Base-by-base conservation (phyloP, 2,888 invertebrate genomes). In the Unio pictorum region DNA sequence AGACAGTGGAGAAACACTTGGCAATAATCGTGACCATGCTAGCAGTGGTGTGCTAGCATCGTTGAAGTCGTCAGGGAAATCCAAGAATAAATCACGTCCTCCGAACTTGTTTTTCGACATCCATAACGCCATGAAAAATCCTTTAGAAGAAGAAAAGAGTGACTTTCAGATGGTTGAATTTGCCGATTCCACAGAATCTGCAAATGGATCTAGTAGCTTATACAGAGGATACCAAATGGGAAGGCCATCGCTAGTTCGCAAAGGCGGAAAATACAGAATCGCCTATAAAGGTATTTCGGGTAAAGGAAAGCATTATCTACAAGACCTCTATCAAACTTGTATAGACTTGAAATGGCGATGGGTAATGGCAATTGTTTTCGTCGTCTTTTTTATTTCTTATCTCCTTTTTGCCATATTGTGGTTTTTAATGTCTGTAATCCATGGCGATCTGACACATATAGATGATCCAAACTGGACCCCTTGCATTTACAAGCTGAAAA, bases 181-280 rank as follows among this genome's bases (percentile, higher is more conserved):
- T 66, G 78, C 81, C 4, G 75, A 77, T 15, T 66, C 73, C 18
- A 34, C 67, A 17, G 61, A 70, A 23, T 64, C 61, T 4, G 67
- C 72, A 17, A 76, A 77, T 28, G 60, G 64, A 60, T 55, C 67
- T 20, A 65, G 67, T 28, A 69, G 66, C n/a, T 67, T 64, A 8
- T 61, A 74, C 64, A 55, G 73, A 17, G 81, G 81, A 15, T 81
- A 81, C 61, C 80, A 81, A 66, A 78, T 81, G 71, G 81, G 81
- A 7, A 69, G 81, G 5, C 79, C 80, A 23, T 75, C 78, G 1
- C 95, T 98, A 72, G 95, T 98, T 79, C 95, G 96, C 91, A 98
- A 98, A 90, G 96, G 97, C 90, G 98, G 98, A 78, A 96, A 96
- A 90, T 96, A 96, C 92, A 97, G 98, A 91, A 95, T 98, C 77